Base-by-base conservation (phyloP, 2,888 invertebrate species). In the Cynaeus angustus region DNA sequence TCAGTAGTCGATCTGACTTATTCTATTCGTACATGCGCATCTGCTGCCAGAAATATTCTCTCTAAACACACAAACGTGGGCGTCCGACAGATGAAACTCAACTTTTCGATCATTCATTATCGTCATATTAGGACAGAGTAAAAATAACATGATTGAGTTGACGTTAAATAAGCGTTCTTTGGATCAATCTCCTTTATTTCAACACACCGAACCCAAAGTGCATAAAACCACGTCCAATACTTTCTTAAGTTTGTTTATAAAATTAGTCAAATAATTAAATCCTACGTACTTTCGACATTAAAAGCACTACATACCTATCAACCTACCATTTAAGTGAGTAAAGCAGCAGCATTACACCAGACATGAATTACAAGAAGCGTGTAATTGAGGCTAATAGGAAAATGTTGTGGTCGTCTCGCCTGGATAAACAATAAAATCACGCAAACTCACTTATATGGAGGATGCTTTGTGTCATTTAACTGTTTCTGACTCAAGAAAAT, bases 381-480 rank as follows among this genome's bases (percentile, higher is more conserved):
- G 58, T 74, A 75, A 75, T 75, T 73, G 72, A 73, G 70, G 66
- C 71, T 75, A 73, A 75, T 75, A 70, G 71, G 72, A 75, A 72
- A 72, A 73, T 74, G 70, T 71, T 71, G 61, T 67, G 65, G 65
- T 64, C 71, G 74, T 71, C 70, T 73, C 75, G 70, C 68, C 62
- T 66, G 69, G 55, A 26, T 70, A 70, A 72, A 70, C 73, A 68
- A 65, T 66, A 70, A 55, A 72, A 68, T 71, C 69, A 70, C 62
- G 66, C 66, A 56, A 45, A 6, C 37, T 48, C 46, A 58, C 58
- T 5, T 41, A 26, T 37, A 55, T 9, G 38, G 21, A 13, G 38
- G 16, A 26, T 43, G 38, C 38, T 43, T 56, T 33, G 41, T 30
- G n/a, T 4, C n/a, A 33, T n/a, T 21, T 33, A 33, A 33, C 9